A percentile compares a stretch with the other conserved stretches of the same genome.
These are phyloP conservation scores for Daphoenositta chrysoptera DNA, from an alignment of 2,113 vertebrate species.

Conservation along the genomic window DNA sequence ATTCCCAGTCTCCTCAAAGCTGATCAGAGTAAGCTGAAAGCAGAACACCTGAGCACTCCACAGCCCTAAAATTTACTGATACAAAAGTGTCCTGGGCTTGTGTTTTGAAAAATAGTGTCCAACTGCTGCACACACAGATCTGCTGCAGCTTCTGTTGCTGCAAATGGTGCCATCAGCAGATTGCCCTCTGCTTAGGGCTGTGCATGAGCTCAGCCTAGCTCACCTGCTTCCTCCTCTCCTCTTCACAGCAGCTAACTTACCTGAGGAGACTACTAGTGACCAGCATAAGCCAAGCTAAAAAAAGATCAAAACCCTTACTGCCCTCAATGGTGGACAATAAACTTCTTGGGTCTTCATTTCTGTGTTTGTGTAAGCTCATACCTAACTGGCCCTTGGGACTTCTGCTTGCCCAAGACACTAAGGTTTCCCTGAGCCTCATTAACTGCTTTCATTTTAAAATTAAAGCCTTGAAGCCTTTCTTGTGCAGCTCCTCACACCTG, in stretches of 20 bases:
- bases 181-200: neutral
- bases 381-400: neutral
- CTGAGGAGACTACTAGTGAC: neutral
- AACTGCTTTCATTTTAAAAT: neutral
- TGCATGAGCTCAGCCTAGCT: neutral
- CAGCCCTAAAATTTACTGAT: neutral
- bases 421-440: neutral
- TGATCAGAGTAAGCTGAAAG: neutral
- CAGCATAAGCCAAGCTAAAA: neutral
- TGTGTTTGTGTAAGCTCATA: neutral
- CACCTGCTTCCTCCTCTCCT: neutral
- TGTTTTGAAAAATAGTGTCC: neutral
- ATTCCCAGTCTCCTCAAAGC: neutral
- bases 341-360: neutral
- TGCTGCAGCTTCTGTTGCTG: neutral
- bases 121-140: neutral
- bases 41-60: neutral
- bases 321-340: neutral
- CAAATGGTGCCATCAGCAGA: accelerated
- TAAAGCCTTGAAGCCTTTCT: neutral
- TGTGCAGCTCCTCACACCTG: neutral
- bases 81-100: neutral
- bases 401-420: neutral
- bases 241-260: accelerated
- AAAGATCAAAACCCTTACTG: neutral